Base-by-base conservation (phyloP, 1,140 invertebrate genomes). In the Patella vulgata region DNA sequence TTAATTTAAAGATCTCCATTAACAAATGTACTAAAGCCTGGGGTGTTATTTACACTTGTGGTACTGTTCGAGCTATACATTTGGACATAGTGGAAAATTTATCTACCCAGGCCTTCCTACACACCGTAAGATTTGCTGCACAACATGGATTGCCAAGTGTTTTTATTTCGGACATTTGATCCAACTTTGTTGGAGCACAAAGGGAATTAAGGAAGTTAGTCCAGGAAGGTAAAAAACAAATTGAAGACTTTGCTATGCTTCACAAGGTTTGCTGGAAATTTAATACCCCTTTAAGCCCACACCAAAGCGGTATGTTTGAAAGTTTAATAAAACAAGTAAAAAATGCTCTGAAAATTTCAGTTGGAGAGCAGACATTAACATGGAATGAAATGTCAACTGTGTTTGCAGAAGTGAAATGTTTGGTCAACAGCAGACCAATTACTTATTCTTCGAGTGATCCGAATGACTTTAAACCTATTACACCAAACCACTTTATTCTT, bases 171-270 rank as follows among this genome's bases (percentile, higher is more conserved):
- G 56, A 59, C 33, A 59, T 31, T 27, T 27, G 56, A 21, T 25
- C 56, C 1, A 19, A 3, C 1, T 59, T 59, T 19, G 43, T 59
- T 31, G 44, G 56, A 43, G 43, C 46, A 50, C 8, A 47, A 12
- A 59, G 23, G 30, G 56, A 59, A 50, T 28, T 59, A 31, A 56
- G 40, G 36, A 48, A 59, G 28, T 4, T 50, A 2, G 3, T 59
- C 42, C 50, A n/a, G 23, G n/a, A n/a, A n/a, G n/a, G n/a, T n/a
- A n/a, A n/a, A n/a, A n/a, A n/a, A n/a, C n/a, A n/a, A n/a, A n/a
- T 57, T 3, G 36, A 57, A 23, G n/a, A 57, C 2, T 48, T 48
- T 23, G 28, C 25, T 12, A 3, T 30, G 4, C 17, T 30, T 2
- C 21, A 50, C 30, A 36, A 50, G 14, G 46, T 59, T 0, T 31